A percentile compares a stretch with the other conserved stretches of the same genome.
Conservation (phyloP, 2,797 vertebrate species). For the Sebastes nivosus region DNA sequence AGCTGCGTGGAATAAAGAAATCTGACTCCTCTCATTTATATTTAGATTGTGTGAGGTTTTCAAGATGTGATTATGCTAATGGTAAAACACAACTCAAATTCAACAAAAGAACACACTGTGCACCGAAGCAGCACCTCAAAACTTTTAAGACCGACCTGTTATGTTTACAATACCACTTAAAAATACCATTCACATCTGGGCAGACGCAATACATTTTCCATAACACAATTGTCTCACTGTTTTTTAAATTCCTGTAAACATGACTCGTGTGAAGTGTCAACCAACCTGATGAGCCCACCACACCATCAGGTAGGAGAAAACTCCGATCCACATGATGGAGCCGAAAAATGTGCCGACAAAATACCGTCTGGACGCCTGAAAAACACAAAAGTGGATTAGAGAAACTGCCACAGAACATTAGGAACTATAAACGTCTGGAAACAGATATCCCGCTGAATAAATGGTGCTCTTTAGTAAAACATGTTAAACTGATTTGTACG, state of each 20-base stretch:
- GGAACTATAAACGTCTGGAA: background rate
- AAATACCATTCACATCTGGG: background rate
- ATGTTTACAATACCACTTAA: background rate
- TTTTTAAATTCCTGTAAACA: background rate
- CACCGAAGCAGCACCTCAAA: background rate
- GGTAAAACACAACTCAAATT: too few species aligned
- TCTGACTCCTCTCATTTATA: background rate
- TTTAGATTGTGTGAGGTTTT: too few species aligned
- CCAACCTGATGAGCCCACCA: slow-evolving; percentile 98
- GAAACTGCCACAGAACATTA: background rate
- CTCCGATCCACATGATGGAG: slow-evolving; percentile 93
- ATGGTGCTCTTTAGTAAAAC: background rate
- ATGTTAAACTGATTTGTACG: background rate
- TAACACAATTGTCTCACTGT: background rate
- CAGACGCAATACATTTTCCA: background rate
- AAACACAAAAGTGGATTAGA: background rate
- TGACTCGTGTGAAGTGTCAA: background rate
- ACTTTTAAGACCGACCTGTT: background rate
- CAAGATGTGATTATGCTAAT: background rate
- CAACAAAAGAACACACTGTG: too few species aligned
- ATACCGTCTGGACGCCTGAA: slow-evolving; percentile 87
- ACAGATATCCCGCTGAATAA: background rate
- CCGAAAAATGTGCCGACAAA: slow-evolving; percentile 90
- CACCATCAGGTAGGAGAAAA: slow-evolving; percentile 96
- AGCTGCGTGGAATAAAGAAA: too few species aligned